A percentile compares a stretch with the other conserved stretches of the same genome.
Evolutionary conservation across 2,888 invertebrate species (phyloP).

Genomic region (Cerastis leucographa): DNA sequence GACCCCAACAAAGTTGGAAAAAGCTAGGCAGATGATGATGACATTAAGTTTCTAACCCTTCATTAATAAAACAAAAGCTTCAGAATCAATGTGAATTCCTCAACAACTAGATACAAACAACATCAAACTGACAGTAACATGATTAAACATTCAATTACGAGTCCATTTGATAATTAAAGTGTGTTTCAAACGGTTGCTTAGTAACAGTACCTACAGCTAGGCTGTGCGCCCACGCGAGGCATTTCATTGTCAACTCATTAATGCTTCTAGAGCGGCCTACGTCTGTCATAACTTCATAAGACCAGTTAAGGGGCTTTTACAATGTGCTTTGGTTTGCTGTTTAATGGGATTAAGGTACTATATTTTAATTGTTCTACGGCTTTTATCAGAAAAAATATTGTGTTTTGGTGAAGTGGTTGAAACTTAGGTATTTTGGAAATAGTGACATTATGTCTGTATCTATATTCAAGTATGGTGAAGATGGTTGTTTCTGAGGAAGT

Average conservation of each 20-base stretch:
- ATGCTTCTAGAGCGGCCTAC: slow-evolving; percentile 55
- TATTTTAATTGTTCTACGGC: neutral
- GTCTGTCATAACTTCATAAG: slow-evolving; percentile 35
- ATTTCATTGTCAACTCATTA: slow-evolving; percentile 66
- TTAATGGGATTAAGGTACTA: neutral
- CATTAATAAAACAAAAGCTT: neutral
- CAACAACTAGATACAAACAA: too few species aligned
- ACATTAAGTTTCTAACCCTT: too few species aligned
- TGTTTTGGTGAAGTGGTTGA: neutral
- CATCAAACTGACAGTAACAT: slow-evolving; percentile 26
- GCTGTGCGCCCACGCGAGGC: slow-evolving; percentile 47
- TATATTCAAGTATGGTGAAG: too few species aligned
- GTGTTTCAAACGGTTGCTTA: slow-evolving; percentile 23
- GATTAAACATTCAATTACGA: slow-evolving; percentile 42
- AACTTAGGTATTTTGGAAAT: neutral
- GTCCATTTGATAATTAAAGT: slow-evolving; percentile 49
- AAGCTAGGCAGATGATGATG: too few species aligned
- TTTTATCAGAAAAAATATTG: neutral
- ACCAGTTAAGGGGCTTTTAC: slow-evolving; percentile 36
- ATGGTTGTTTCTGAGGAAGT: too few species aligned
- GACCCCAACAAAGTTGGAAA: too few species aligned
- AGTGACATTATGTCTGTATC: neutral
- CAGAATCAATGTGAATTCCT: too few species aligned
- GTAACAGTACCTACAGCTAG: slow-evolving; percentile 12
- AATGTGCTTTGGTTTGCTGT: slow-evolving; percentile 6